A percentile compares a stretch with the other conserved stretches of the same genome.
Evolutionary conservation across 2,797 vertebrate species (phyloP).

Genomic region (Neosilurus hyrtlii): DNA sequence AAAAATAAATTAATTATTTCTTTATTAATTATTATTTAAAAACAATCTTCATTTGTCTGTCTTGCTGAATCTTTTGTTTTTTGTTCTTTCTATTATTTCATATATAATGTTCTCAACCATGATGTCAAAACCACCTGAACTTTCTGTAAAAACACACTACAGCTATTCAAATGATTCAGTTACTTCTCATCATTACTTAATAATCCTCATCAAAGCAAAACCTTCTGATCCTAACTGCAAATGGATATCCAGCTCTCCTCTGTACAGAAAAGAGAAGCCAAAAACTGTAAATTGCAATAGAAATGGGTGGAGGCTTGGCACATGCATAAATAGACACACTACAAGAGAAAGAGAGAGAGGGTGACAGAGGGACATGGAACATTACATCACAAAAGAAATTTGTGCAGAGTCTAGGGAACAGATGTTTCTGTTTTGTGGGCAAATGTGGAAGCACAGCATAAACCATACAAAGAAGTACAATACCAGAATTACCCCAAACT

Average conservation of each 20-base stretch:
- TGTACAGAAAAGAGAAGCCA: neutral
- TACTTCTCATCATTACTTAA: neutral
- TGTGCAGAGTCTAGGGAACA: constrained; percentile 61
- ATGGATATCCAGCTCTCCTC: neutral
- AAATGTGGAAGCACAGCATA: constrained; percentile 62
- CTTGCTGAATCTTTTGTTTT: neutral
- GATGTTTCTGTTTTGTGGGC: constrained; percentile 72
- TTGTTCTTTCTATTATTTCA: neutral
- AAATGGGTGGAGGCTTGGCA: constrained; percentile 29
- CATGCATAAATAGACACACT: constrained; percentile 21
- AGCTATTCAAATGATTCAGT: neutral
- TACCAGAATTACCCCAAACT: constrained; percentile 65
- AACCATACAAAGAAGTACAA: constrained; percentile 68
- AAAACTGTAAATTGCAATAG: constrained; percentile 2
- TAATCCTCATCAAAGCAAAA: neutral
- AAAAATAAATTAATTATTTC: neutral
- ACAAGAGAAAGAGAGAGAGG: constrained; percentile 12
- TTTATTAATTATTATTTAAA: too few relatives aligned
- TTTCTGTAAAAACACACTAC: neutral
- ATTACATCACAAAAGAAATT: constrained; percentile 68
- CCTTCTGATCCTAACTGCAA: neutral
- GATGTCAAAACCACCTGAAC: neutral
- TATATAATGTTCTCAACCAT: neutral
- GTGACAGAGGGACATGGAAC: constrained; percentile 50
- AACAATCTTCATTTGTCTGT: too few relatives aligned